Conservation (phyloP, 2,797 vertebrate genomes). For the Erpetoichthys calabaricus region DNA sequence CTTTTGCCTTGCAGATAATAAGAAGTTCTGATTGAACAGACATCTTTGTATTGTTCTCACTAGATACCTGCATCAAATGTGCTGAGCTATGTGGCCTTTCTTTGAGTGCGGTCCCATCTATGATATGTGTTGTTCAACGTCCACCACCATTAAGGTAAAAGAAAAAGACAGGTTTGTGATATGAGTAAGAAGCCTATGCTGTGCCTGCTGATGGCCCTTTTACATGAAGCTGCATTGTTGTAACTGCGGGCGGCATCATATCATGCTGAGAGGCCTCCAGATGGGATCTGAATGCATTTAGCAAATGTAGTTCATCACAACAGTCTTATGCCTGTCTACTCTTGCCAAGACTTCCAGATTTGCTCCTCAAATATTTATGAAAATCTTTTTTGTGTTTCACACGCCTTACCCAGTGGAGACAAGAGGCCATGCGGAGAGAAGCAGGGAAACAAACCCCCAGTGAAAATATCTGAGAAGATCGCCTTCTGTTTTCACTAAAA, state of each 20-base stretch:
- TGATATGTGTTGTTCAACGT: no score
- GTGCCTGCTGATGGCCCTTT: no score
- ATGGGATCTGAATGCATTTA: background rate
- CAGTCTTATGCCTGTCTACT: background rate
- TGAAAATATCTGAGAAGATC: background rate
- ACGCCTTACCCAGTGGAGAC: background rate
- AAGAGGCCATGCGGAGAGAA: background rate
- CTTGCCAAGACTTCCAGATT: background rate
- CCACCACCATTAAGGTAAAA: no score
- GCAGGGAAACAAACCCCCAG: background rate
- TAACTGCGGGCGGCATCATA: background rate
- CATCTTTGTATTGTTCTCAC: no score
- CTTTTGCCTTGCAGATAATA: no score
- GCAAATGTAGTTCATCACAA: background rate
- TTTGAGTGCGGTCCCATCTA: no score
- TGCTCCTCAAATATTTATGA: slow-evolving; percentile 1
- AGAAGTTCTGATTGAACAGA: no score
- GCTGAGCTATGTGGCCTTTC: no score
- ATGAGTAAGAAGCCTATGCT: no score
- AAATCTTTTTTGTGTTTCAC: background rate
- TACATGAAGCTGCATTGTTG: background rate
- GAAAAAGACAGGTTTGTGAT: no score
- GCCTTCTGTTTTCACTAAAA: no score
- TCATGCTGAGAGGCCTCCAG: background rate
- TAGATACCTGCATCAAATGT: no score